Evolutionary conservation across 92 coral and sea anemone genomes (phyloP), one percentile per base, ranked within the genome.

Genomic region (Hydrozoanthus gracilis): DNA sequence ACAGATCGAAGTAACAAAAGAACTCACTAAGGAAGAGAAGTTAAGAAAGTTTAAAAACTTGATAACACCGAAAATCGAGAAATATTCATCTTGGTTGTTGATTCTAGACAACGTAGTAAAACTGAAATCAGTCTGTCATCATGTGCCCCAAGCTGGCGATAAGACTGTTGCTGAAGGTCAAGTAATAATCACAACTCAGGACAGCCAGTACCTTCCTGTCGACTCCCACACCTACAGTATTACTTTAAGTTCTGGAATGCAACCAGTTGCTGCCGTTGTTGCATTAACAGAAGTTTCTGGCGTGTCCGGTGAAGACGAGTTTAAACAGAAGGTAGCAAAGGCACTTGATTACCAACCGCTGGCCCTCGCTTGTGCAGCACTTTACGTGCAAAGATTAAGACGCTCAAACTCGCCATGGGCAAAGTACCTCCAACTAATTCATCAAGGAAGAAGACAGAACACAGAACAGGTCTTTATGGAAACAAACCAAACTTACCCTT

Each of bases 331-430:
- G 5, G 27, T 64, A 5, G 69, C 69, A n/a, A 16, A n/a, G 69
- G 39, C 39, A 27, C 39, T 27, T 27, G 39, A 27, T 27, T 27
- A 27, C 39, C 39, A 27, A 27, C 39, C 87, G 7, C 46, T 83
- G 17, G 87, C 87, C 51, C 61, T 84, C 49, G 88, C 82, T 7
- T 76, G 79, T 17, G 88, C 82, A 2, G 88, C 88, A 4, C 82
- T 84, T 44, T 72, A 84, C 88, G 8, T 69, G 77, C 58, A 27
- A 48, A 48, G 77, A 8, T 51, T 44, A 49, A 18, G 15, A 7
- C 44, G 35, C n/a, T 44, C 55, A 7, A 60, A 80, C 12, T 39
- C 72, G 45, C 65, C 84, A 44, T 69, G 74, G 74, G 45, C 6
- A 15, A 70, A 74, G 17, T 85, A 85, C 62, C n/a, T 85, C 11